phyloP scores from a whole-genome alignment of 1,140 invertebrate species.

The Caenorhabditis latens region DNA sequence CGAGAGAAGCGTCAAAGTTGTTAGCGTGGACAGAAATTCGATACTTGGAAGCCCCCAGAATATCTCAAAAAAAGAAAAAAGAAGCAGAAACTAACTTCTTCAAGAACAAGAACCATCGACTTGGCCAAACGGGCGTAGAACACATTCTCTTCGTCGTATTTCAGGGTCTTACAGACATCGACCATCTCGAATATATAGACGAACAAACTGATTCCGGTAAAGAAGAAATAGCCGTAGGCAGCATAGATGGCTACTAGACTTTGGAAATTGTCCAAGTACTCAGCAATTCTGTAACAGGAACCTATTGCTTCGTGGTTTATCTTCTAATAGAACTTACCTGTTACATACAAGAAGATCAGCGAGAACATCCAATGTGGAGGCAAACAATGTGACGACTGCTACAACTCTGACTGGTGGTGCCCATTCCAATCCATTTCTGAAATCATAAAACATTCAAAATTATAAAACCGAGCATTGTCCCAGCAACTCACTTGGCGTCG shows the following conservation, averaged over 20 bases:
- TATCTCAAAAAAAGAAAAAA: conserved; percentile 39
- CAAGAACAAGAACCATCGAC: conserved; percentile 74
- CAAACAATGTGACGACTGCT: conserved; percentile 76
- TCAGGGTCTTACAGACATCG: conserved; percentile 76
- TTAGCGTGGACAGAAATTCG: conserved; percentile 38
- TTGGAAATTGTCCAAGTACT: conserved; percentile 76
- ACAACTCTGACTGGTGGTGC: conserved; percentile 75
- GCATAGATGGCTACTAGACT: conserved; percentile 72
- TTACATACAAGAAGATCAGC: conserved; percentile 75
- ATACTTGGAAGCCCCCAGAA: conserved; percentile 1
- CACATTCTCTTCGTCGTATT: conserved; percentile 76
- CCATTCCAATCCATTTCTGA: conserved; percentile 76
- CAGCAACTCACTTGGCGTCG: conserved; percentile 24
- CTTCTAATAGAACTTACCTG: conserved; percentile 16
- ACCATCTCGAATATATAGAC: conserved; percentile 77
- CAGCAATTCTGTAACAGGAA: conserved; percentile 67
- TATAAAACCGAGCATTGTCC: no score
- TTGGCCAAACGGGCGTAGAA: conserved; percentile 76
- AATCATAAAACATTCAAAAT: neutral
- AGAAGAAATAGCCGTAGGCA: conserved; percentile 77
- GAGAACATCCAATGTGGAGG: conserved; percentile 76
- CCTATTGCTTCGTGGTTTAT: no score
- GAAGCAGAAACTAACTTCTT: conserved; percentile 68
- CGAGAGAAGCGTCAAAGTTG: conserved; percentile 2
- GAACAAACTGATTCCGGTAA: conserved; percentile 74